Base-by-base conservation (phyloP, 2,113 vertebrate species). In the Stigmatopora nigra region DNA sequence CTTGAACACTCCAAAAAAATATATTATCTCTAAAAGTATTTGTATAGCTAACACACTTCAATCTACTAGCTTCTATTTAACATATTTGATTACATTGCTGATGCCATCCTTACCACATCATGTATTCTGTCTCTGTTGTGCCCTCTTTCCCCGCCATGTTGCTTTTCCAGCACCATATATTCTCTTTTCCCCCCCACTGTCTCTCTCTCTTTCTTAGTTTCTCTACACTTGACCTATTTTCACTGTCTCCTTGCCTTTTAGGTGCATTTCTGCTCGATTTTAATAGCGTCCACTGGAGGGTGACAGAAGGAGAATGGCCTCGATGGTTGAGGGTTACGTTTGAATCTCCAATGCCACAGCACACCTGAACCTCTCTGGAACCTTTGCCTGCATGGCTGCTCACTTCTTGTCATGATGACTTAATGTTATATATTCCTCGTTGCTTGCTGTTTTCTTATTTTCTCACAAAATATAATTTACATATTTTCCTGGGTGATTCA, bases 211-310 rank as follows among this genome's bases (percentile, higher is more conserved):
- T 68, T 35, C 55, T 17, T 56, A 36, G 61, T 65, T 79, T 75
- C 66, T 76, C 72, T 73, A 63, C 82, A 73, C 74, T 77, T 83
- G 84, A 80, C 84, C 83, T 81, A 78, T 74, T 81, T 81, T 79
- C 63, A 58, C 22, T 3, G 61, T 59, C 19, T 77, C 70, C 68
- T 44, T 45, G 12, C 71, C 63, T 75, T 69, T 64, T 64, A 71
- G 52, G 59, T 65, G 44, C 41, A 70, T 74, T 82, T 78, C 74
- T 53, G 77, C 76, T 82, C 79, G 64, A 70, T 77, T 41, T 76
- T 71, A 70, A 65, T 70, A 63, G 69, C 69, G 25, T 4, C 47
- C 72, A 63, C 70, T 4, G 8, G 72, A 82, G 71, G 72, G 63
- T 71, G 80, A 72, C 68, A 63, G 73, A 55, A 75, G 65, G 56